A percentile compares a stretch with the other conserved stretches of the same genome.
phyloP scores from a whole-genome alignment of 2,797 vertebrate genomes.

The Cynopterus sphinx region DNA sequence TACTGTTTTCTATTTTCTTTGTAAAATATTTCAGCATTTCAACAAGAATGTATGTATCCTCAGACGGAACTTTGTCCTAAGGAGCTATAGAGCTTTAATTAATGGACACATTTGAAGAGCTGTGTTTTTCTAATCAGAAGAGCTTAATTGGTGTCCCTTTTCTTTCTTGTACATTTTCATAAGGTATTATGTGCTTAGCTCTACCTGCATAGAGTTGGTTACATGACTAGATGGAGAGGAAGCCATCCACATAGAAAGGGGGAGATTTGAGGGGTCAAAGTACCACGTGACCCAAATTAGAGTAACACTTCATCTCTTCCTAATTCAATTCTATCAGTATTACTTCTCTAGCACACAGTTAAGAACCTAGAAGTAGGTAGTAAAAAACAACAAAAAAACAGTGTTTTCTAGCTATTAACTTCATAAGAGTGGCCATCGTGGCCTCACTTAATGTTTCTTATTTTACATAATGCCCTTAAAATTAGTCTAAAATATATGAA shows the following conservation, averaged over 20 bases:
- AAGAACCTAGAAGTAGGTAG: background rate
- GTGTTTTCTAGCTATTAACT: background rate
- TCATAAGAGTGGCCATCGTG: rapidly evolving
- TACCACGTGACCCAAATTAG: rapidly evolving
- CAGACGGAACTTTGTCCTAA: background rate
- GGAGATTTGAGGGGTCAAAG: background rate
- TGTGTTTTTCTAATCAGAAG: background rate
- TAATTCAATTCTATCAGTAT: background rate
- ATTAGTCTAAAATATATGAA: background rate
- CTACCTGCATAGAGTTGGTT: background rate
- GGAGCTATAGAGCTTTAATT: background rate
- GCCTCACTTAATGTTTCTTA: background rate
- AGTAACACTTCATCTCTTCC: background rate
- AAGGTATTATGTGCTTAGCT: background rate
- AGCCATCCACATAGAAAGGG: background rate
- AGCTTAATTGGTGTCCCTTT: background rate
- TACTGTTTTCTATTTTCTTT: background rate
- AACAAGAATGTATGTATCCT: background rate
- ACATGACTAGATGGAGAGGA: background rate
- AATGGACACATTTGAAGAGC: background rate
- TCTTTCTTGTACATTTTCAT: background rate
- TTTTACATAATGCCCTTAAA: background rate
- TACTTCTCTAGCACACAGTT: background rate
- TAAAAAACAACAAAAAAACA: background rate
- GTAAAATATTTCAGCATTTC: background rate